Conservation (phyloP, 2,797 vertebrate genomes). For the Varecia variegata region DNA sequence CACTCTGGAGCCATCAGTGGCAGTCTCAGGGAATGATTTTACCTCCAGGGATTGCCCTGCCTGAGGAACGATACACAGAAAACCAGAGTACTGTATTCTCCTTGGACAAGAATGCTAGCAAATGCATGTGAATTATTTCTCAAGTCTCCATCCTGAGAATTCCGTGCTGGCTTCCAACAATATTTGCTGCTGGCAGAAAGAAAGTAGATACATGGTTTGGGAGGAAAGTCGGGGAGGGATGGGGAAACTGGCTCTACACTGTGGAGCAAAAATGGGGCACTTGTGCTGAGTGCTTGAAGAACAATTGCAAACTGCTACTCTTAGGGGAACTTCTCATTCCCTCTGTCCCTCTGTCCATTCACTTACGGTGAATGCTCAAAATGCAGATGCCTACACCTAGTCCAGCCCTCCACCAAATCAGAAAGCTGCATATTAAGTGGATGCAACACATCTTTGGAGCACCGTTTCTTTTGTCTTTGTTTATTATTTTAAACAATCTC, state of each 20-base stretch:
- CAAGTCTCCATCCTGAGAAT: neutral
- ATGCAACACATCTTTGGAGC: neutral
- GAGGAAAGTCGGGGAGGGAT: neutral
- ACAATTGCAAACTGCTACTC: neutral
- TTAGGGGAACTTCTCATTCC: neutral
- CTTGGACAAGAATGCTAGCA: neutral
- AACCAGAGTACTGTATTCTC: neutral
- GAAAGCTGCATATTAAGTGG: neutral
- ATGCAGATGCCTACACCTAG: neutral
- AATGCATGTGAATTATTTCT: slow-evolving; percentile 2
- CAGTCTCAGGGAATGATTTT: slow-evolving; percentile 38
- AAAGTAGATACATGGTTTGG: neutral
- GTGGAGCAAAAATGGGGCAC: rapidly evolving
- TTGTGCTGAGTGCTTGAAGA: neutral
- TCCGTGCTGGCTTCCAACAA: neutral
- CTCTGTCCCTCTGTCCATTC: too few species aligned
- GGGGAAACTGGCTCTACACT: neutral
- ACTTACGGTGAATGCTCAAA: neutral
- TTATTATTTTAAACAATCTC: neutral
- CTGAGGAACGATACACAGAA: neutral
- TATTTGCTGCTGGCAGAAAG: slow-evolving; percentile 3
- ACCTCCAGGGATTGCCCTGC: neutral
- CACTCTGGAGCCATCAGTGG: neutral
- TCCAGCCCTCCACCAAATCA: neutral
- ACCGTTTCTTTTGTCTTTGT: neutral